phyloP scores from a whole-genome alignment of 2,888 invertebrate species.

The Lithophane ornitopus region DNA sequence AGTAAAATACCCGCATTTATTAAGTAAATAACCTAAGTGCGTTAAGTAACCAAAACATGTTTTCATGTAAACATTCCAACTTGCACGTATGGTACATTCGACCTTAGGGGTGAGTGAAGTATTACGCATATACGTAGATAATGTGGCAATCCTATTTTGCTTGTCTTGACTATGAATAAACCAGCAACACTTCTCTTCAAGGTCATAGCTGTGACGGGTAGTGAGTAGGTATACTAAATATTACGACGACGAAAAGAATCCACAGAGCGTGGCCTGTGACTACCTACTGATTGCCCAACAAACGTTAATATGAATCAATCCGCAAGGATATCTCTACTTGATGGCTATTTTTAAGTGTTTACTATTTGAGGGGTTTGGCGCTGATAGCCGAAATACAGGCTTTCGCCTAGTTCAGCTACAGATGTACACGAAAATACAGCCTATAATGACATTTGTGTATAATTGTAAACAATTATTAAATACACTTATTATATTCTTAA shows the following conservation, averaged over 20 bases:
- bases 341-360: too few relatives aligned
- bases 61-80: slow-evolving; percentile 66
- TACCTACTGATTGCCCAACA: background rate
- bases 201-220: background rate
- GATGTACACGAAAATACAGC: too few relatives aligned
- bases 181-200: slow-evolving; percentile 6
- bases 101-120: slow-evolving; percentile 39
- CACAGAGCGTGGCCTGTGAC: background rate
- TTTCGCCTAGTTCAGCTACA: too few relatives aligned
- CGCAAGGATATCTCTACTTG: too few relatives aligned
- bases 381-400: too few relatives aligned
- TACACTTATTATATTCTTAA: background rate
- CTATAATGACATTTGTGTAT: too few relatives aligned
- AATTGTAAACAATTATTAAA: too few relatives aligned
- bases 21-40: slow-evolving; percentile 69
- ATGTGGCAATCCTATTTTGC: slow-evolving; percentile 19
- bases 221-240: slow-evolving; percentile 7
- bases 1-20: slow-evolving; percentile 66
- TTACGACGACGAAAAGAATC: background rate
- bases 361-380: too few relatives aligned
- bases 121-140: slow-evolving; percentile 30
- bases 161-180: slow-evolving; percentile 48
- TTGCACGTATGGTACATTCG: slow-evolving; percentile 56
- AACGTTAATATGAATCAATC: background rate
- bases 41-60: slow-evolving; percentile 72